Conservation (phyloP, 2,888 invertebrate genomes). For the Megaustenia siamemsis region DNA sequence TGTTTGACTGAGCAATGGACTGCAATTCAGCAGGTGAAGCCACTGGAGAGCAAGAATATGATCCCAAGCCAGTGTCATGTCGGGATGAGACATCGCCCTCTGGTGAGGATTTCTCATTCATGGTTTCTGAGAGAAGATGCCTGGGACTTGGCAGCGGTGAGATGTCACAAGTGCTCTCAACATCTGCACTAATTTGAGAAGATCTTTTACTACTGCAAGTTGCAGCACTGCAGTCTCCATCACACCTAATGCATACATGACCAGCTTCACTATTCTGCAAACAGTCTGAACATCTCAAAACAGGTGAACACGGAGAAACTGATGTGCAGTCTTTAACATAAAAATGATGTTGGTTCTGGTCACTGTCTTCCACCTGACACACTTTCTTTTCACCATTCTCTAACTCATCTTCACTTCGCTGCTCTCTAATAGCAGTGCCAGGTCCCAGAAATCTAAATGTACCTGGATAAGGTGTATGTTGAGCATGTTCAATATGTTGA, state of each 20-base stretch:
- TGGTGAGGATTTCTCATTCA: conserved; percentile 51
- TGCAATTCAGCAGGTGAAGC: conserved; percentile 44
- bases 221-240: conserved; percentile 76
- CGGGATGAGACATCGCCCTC: conserved; percentile 38
- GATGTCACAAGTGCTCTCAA: conserved; percentile 72
- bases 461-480: conserved; percentile 59
- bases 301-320: conserved; percentile 19
- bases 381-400: background rate
- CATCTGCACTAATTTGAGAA: conserved; percentile 70
- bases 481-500: conserved; percentile 50
- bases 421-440: conserved; percentile 73
- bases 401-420: conserved; percentile 56
- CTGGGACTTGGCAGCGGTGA: conserved; percentile 66
- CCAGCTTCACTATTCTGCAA: conserved; percentile 70
- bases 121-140: conserved; percentile 46
- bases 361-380: background rate
- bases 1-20: conserved; percentile 42
- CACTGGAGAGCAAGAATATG: conserved; percentile 49
- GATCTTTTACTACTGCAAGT: conserved; percentile 73
- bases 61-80: conserved; percentile 28
- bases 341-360: background rate
- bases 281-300: background rate
- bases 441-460: conserved; percentile 74
- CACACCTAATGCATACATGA: conserved; percentile 78
- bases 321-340: background rate